Evolutionary conservation across 2,113 vertebrate genomes (phyloP), one percentile per base, ranked within the genome.

Genomic region (Phodopus roborovskii): DNA sequence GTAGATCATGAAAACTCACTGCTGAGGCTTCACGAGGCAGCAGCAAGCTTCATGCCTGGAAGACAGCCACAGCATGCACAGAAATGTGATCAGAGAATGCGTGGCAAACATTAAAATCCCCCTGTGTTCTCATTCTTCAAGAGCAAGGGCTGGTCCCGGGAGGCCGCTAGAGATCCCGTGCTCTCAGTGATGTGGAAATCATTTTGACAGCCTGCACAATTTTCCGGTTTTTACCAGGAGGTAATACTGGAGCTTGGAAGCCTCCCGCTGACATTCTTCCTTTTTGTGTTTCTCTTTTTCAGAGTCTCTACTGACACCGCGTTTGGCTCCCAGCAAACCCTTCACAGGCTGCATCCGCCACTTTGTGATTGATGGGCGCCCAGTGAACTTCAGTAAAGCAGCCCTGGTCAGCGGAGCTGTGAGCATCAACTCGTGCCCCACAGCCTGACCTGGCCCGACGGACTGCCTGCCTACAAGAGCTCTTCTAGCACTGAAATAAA

Each of bases 281-380:
- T 53, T 36, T 86, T 22, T 50, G 6, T 88, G 84, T 97, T n/a
- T 97, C 45, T 97, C 94, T 90, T 97, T 97, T 96, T 28, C 97
- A 99, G 99, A 99, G 91, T 98, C 98, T 48, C 97, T 99, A 28
- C 98, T 99, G 87, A 99, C 99, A 82, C 98, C 98, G 75, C 98
- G 96, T 58, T 82, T 99, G 95, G 98, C 97, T 42, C 99, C 98
- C 84, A 98, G 97, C 88, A 99, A 98, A 84, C 98, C 99, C 70
- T 99, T 99, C 90, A 98, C 99, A 64, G 99, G 99, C 96, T 99
- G 99, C 77, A 98, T 99, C 97, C 99, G 99, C 96, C 99, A 99
- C 97, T 98, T 99, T 97, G 98, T 97, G 96, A 98, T 99, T 95
- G 99, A 99, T 30, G 98, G 99, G 95, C 99, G 97, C 78, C 97